A percentile compares a stretch with the other conserved stretches of the same genome.
Evolutionary conservation across 2,797 vertebrate species (phyloP).

Genomic region (Hemitrygon akajei): DNA sequence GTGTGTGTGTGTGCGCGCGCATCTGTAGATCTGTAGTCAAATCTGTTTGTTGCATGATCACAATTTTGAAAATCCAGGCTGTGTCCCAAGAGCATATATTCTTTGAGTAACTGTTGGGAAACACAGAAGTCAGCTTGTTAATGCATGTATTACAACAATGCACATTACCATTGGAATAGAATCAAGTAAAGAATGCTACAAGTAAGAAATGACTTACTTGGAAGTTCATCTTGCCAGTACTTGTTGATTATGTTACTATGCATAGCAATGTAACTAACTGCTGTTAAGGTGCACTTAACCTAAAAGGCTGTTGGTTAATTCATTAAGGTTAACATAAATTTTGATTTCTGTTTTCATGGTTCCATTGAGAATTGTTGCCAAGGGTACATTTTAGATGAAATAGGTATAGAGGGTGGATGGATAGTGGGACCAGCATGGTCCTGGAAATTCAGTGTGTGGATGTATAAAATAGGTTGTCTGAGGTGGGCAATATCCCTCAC

Average conservation of each 20-base stretch:
- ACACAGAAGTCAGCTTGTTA: background rate
- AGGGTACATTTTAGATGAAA: background rate
- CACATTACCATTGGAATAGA: background rate
- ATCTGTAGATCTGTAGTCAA: too few relatives aligned
- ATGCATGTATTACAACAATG: background rate
- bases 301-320: background rate
- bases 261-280: background rate
- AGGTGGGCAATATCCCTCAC: too few relatives aligned
- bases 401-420: background rate
- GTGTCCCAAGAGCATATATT: background rate
- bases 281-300: background rate
- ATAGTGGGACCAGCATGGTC: background rate
- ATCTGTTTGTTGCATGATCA: too few relatives aligned
- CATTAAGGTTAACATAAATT: background rate
- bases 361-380: background rate
- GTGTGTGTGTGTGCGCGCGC: background rate
- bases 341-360: background rate
- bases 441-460: too few relatives aligned
- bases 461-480: too few relatives aligned
- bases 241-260: background rate
- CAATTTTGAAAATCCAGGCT: too few relatives aligned
- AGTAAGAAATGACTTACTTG: background rate
- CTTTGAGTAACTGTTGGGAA: background rate
- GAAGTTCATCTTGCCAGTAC: background rate
- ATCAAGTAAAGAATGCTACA: background rate